Conservation (phyloP, 2,113 vertebrate species). For the Paracanthobrama guichenoti region DNA sequence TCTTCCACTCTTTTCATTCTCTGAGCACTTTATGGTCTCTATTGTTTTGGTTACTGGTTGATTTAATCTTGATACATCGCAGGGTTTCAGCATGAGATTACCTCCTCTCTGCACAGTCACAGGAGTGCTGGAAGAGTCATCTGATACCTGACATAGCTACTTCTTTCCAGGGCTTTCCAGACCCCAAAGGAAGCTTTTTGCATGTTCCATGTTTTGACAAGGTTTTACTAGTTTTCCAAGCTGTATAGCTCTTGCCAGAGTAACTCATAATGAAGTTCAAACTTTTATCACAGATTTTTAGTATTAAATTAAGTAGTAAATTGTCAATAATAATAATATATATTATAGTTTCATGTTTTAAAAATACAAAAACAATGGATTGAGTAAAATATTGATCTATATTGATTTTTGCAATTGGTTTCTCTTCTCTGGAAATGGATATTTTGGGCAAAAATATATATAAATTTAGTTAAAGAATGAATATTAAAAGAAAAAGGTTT, state of each 20-base stretch:
- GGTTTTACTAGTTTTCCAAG: conserved; percentile 17
- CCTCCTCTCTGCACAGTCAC: background rate
- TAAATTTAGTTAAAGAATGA: too few species aligned
- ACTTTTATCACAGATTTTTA: background rate
- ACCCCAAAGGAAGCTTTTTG: conserved; percentile 1
- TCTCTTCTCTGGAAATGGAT: background rate
- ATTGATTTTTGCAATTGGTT: background rate
- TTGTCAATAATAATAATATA: too few species aligned
- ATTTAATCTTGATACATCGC: conserved; percentile 55
- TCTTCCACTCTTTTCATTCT: background rate
- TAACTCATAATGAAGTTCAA: background rate
- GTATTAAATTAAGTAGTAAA: too few species aligned
- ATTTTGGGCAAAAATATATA: background rate
- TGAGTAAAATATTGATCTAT: background rate
- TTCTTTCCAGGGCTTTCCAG: conserved; percentile 17
- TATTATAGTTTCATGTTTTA: background rate
- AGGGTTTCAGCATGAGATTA: conserved; percentile 53
- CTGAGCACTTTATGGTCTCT: background rate
- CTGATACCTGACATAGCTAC: conserved; percentile 37
- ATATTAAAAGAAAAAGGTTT: background rate
- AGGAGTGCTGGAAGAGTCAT: conserved; percentile 21
- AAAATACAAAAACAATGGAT: background rate
- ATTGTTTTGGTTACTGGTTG: conserved; percentile 54
- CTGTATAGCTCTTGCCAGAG: background rate
- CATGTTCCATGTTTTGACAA: background rate